Percentiles rank a stretch among this genome's conserved stretches.
Evolutionary conservation across 2,797 vertebrate species (phyloP).

Genomic region (Rhadinocentrus ornatus): DNA sequence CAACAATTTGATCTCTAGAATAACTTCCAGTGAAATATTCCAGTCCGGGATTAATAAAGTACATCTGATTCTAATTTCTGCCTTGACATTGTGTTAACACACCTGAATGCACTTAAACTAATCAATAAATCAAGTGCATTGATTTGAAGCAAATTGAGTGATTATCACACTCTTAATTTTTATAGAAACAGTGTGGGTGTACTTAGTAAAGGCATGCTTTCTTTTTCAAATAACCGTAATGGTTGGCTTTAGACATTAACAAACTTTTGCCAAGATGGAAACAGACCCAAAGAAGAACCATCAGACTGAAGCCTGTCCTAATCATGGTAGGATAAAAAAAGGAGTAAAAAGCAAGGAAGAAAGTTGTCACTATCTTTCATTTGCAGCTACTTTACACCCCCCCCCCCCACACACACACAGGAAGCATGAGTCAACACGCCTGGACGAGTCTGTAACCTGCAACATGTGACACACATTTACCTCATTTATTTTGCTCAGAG

Average conservation of each 20-base stretch:
- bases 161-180: neutral
- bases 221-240: neutral
- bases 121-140: neutral
- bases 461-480: conserved; percentile 74
- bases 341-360: conserved; percentile 1
- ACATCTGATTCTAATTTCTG: neutral
- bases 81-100: neutral
- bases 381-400: conserved; percentile 19
- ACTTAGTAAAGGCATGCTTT: neutral
- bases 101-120: neutral
- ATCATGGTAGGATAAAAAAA: conserved; percentile 4
- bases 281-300: neutral
- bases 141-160: neutral
- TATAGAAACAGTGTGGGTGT: neutral
- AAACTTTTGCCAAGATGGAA: conserved; percentile 14
- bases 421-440: conserved; percentile 60
- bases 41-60: too few species aligned
- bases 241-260: neutral
- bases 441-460: conserved; percentile 57
- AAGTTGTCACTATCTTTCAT: conserved; percentile 4
- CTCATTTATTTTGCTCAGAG: conserved; percentile 77
- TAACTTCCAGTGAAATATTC: neutral
- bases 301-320: neutral
- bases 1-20: neutral
- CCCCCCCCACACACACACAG: conserved; percentile 18